phyloP scores from a whole-genome alignment of 2,113 vertebrate species.

The Pseudorhombus dupliciocellatus region DNA sequence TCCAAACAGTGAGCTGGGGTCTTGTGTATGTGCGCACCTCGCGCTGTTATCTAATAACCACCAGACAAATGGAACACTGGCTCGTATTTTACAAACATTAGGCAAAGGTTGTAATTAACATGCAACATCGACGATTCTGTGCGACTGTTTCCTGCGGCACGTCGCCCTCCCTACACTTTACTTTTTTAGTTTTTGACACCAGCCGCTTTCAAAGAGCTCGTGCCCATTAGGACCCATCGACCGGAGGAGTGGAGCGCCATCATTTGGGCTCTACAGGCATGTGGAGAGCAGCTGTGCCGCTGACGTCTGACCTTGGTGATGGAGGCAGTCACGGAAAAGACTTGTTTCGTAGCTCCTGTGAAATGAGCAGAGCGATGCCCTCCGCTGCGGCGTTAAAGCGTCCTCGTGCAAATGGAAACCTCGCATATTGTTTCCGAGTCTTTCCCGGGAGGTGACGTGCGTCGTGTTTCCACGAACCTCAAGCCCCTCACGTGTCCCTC shows the following conservation, averaged over 20 bases:
- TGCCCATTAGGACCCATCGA: slow-evolving; percentile 26
- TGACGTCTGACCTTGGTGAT: neutral
- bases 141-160: slow-evolving; percentile 20
- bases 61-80: slow-evolving; percentile 69
- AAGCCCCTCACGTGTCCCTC: neutral
- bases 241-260: slow-evolving; percentile 31
- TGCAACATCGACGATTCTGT: slow-evolving; percentile 46
- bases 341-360: no score
- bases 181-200: neutral
- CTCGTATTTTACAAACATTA: slow-evolving; percentile 71
- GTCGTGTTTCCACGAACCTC: slow-evolving; percentile 8
- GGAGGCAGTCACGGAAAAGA: no score
- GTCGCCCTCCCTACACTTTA: neutral
- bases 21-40: slow-evolving; percentile 61
- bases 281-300: neutral
- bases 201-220: slow-evolving; percentile 54
- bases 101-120: slow-evolving; percentile 74
- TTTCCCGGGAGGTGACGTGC: neutral
- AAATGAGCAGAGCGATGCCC: no score
- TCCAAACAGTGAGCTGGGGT: slow-evolving; percentile 62
- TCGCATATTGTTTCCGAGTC: neutral
- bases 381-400: neutral
- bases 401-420: neutral
- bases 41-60: slow-evolving; percentile 73
- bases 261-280: neutral